Percentiles rank a stretch among this genome's conserved stretches.
Evolutionary conservation across 1,140 invertebrate genomes (phyloP).

Genomic region (Matsumurasca onukii): DNA sequence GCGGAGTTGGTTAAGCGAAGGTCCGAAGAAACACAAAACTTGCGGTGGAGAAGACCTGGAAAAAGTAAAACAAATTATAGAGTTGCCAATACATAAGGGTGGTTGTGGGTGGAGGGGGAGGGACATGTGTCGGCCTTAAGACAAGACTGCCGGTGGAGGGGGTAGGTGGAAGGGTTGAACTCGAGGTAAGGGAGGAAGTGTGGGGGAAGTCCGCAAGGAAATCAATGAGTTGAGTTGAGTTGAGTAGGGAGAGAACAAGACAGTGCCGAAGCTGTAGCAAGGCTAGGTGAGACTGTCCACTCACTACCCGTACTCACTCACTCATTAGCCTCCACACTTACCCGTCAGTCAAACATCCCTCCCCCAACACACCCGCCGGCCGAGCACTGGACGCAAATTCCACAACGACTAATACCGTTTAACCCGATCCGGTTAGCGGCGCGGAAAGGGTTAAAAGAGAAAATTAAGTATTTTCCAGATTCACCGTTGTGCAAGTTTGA

Average conservation of each 20-base stretch:
- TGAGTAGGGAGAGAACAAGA: no score
- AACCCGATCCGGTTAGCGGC: conserved; percentile 12
- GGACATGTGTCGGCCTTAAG: not conserved
- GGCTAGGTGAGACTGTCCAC: no score
- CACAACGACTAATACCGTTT: not conserved
- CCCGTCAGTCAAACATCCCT: no score
- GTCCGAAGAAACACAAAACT: not conserved
- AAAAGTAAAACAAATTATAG: conserved; percentile 23
- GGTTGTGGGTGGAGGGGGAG: not conserved
- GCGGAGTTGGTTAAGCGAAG: not conserved
- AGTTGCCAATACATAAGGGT: conserved; percentile 1
- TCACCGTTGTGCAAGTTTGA: conserved; percentile 13
- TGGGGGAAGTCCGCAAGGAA: not conserved
- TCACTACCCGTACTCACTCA: no score
- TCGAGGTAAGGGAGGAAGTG: not conserved
- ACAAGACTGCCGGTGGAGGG: not conserved
- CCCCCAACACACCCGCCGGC: no score
- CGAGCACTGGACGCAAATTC: no score
- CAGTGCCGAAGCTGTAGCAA: no score
- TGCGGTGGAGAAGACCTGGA: conserved; percentile 17
- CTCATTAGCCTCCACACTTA: no score
- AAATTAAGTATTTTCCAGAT: conserved; percentile 10
- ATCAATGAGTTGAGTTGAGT: not conserved
- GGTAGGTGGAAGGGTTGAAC: not conserved
- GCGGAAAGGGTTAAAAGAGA: conserved; percentile 10